phyloP scores from a whole-genome alignment of 2,113 vertebrate genomes.

The Elephas maximus region DNA sequence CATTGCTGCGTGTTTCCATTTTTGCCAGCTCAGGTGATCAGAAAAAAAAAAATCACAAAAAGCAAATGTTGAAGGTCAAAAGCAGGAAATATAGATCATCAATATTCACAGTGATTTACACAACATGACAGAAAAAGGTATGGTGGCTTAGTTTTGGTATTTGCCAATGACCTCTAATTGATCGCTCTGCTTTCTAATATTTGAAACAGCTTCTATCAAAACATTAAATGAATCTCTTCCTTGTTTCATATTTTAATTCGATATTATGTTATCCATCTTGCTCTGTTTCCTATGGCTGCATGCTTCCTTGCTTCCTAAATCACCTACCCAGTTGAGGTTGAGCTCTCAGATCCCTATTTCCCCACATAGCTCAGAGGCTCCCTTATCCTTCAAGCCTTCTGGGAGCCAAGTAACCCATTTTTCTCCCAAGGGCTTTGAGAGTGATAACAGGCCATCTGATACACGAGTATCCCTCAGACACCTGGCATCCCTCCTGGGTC shows the following conservation, averaged over 20 bases:
- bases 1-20: background rate
- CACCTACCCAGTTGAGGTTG: rapidly evolving
- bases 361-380: background rate
- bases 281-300: too few species aligned
- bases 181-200: background rate
- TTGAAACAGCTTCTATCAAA: background rate
- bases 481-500: background rate
- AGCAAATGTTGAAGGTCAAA: background rate
- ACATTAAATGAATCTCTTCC: too few species aligned
- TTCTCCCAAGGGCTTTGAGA: background rate
- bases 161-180: background rate
- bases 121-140: too few species aligned
- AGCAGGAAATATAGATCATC: background rate
- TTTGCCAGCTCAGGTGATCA: background rate
- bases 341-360: background rate
- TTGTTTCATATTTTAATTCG: background rate
- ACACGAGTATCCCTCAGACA: too few species aligned
- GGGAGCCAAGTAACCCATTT: background rate
- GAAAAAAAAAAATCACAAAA: background rate
- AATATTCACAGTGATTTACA: background rate
- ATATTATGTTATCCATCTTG: background rate
- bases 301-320: background rate
- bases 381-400: background rate
- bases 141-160: rapidly evolving
- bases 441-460: background rate